phyloP scores from a whole-genome alignment of 2,797 vertebrate species.

The Hippoglossus hippoglossus region DNA sequence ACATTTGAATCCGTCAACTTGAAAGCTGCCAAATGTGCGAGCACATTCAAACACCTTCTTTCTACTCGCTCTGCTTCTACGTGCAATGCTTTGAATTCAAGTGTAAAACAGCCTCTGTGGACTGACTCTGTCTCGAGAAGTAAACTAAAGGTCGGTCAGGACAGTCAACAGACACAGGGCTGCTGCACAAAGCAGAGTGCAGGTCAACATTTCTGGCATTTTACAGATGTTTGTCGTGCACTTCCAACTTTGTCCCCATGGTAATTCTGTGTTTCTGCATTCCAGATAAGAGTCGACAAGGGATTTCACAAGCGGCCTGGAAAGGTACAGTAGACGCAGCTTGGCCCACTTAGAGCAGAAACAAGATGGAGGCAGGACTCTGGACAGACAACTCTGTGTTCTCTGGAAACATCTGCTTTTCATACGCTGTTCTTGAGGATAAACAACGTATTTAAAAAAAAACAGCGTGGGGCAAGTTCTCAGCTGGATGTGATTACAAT shows the following conservation, averaged over 20 bases:
- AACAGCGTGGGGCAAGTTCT: constrained; percentile 38
- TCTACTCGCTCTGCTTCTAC: neutral
- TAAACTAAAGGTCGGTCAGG: constrained; percentile 6
- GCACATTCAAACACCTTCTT: neutral
- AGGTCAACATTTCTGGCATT: neutral
- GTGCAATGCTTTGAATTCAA: too few relatives aligned
- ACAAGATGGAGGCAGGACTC: constrained; percentile 47
- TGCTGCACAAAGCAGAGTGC: constrained; percentile 15
- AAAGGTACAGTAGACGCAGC: constrained; percentile 86
- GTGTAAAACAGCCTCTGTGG: too few relatives aligned
- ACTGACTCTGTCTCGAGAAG: too few relatives aligned
- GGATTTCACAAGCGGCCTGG: constrained; percentile 92
- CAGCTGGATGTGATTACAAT: constrained; percentile 72
- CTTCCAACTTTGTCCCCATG: constrained; percentile 1
- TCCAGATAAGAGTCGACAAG: constrained; percentile 67
- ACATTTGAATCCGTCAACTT: neutral
- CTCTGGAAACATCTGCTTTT: constrained; percentile 76
- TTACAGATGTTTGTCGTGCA: constrained; percentile 8
- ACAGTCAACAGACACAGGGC: constrained; percentile 21
- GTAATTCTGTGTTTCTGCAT: constrained; percentile 55
- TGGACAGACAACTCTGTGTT: constrained; percentile 53
- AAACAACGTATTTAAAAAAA: constrained; percentile 59
- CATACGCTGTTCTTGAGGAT: constrained; percentile 72
- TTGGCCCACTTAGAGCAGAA: constrained; percentile 44
- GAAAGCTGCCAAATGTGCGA: neutral